These are phyloP conservation scores for Chloroceryle inda DNA, from an alignment of 2,797 vertebrate genomes.

Conservation along the genomic window DNA sequence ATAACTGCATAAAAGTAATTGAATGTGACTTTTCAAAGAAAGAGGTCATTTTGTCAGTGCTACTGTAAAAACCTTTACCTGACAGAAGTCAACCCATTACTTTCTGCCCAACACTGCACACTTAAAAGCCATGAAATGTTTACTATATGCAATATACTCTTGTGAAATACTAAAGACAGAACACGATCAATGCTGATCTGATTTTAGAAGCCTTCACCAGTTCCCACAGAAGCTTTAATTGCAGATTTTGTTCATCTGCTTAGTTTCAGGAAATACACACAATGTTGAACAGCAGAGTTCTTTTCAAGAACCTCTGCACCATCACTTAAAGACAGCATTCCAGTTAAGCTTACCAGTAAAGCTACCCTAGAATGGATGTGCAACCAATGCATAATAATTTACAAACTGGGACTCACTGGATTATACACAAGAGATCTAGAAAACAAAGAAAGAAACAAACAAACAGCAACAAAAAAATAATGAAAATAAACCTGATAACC, in stretches of 20 bases:
- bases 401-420: background rate
- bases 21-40: constrained; percentile 32
- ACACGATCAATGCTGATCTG: background rate
- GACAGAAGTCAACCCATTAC: background rate
- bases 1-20: background rate
- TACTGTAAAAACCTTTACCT: background rate
- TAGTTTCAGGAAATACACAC: background rate
- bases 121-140: background rate
- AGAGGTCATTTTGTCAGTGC: background rate
- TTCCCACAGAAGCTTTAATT: background rate
- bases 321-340: background rate
- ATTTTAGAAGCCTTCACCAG: constrained; percentile 2
- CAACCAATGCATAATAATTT: background rate
- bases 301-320: background rate
- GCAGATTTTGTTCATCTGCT: background rate
- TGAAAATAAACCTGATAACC: background rate
- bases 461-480: too few species aligned
- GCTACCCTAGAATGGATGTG: background rate
- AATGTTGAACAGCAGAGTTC: background rate
- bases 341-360: background rate
- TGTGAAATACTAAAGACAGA: background rate
- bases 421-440: background rate
- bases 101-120: background rate
- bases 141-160: background rate
- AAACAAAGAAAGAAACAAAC: background rate